Conservation (phyloP, 2,797 vertebrate genomes). For the Mallotus villosus region DNA sequence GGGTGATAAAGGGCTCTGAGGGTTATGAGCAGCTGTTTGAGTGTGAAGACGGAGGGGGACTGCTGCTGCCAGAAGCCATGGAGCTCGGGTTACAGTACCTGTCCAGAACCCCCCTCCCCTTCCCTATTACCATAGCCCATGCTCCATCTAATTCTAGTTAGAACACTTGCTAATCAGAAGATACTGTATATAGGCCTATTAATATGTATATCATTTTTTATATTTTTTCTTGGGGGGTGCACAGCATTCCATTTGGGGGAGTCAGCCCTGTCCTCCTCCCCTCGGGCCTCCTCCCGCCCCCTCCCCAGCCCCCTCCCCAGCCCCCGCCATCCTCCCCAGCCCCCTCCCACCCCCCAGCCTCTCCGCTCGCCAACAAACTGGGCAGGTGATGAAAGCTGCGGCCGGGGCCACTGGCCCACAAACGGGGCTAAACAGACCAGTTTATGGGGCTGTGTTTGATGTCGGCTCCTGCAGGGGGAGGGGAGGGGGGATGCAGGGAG, state of each 20-base stretch:
- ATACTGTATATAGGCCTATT: too few relatives aligned
- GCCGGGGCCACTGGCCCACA: conserved; percentile 42
- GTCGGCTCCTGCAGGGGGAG: conserved; percentile 37
- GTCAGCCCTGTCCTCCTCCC: not conserved
- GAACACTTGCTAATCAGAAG: too few relatives aligned
- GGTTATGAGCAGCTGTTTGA: conserved; percentile 55
- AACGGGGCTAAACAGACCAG: conserved; percentile 22
- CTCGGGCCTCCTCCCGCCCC: too few relatives aligned
- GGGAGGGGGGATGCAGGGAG: not conserved
- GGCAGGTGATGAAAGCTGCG: conserved; percentile 37
- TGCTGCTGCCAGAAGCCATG: conserved; percentile 28
- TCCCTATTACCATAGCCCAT: too few relatives aligned
- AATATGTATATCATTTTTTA: too few relatives aligned
- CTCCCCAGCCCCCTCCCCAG: conserved; percentile 33
- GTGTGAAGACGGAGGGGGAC: conserved; percentile 53
- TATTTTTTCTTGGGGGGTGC: too few relatives aligned
- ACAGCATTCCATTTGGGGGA: not conserved
- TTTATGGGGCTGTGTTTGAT: conserved; percentile 46
- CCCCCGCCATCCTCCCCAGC: conserved; percentile 26
- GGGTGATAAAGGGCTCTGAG: conserved; percentile 20
- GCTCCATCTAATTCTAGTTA: too few relatives aligned
- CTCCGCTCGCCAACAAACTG: conserved; percentile 6
- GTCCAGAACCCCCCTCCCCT: conserved; percentile 30
- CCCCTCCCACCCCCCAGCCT: conserved; percentile 22
- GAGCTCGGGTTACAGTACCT: conserved; percentile 55